Base-by-base conservation (phyloP, 2,888 invertebrate genomes). In the Drosophila quinaria region DNA sequence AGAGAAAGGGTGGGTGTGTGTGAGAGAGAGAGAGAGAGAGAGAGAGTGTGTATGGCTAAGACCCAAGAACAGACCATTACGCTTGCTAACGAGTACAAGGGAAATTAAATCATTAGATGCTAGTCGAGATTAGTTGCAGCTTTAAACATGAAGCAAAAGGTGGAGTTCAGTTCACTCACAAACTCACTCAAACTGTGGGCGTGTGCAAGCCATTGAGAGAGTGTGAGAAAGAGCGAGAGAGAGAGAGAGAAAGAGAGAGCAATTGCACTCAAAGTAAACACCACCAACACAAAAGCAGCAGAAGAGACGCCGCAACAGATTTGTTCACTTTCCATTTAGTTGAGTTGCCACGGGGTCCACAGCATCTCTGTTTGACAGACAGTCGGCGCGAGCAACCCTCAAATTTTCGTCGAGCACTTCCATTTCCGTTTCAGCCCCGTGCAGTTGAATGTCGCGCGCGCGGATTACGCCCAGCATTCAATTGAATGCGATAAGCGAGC, bases 51-150 rank as follows among this genome's bases (percentile, higher is more conserved):
- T 60, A 5, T 67, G 74, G 81, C 78, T 81, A 83, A 90, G 87
- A 77, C 87, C 81, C 74, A 74, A 73, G 87, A 89, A 90, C 91
- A 91, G 88, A 91, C 91, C 91, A 91, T 91, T 91, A 91, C 91
- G 90, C 89, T 85, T 90, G 86, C 90, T 91, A 92, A 92, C 92
- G 92, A 92, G 91, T 89, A 89, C 91, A 89, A 87, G 90, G 90
- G 91, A 92, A 92, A 92, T 92, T 92, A 92, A 92, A 92, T 92
- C 92, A 92, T 92, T 92, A 92, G 91, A 91, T 90, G 81, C 85
- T 90, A 87, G 78, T 72, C 74, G 72, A 85, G 84, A 85, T 85
- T 80, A 85, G 70, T 17, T 55, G 25, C 58, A 58, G 31, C 17
- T 10, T 68, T 60, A 46, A 46, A 59, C 35, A 44, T 49, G 17